Base-by-base conservation (phyloP, 2,113 vertebrate genomes). In the Catagonus wagneri region DNA sequence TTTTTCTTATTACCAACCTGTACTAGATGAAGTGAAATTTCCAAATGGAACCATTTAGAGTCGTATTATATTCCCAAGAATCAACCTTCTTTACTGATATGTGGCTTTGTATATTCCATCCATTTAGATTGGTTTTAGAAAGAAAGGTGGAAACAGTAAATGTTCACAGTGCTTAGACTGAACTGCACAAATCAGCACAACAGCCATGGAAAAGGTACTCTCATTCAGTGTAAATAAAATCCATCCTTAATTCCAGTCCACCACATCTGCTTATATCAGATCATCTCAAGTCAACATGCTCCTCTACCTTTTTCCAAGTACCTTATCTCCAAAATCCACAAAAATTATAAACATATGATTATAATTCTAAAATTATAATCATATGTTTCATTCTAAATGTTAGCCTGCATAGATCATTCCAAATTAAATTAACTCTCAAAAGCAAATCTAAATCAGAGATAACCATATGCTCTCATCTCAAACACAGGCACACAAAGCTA, bases 361-460 rank as follows among this genome's bases (percentile, higher is more conserved):
- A 88, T 93, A 85, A 94, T 90, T 88, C 90, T 96, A 93, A 97
- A 96, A 94, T 97, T 90, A 95, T 84, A 95, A 87, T 92, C 90
- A 95, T 66, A 65, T 93, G 90, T 97, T 90, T 90, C 81, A 93
- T 89, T 94, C 83, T 93, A 92, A 97, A 94, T 95, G 63, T 39
- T 95, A 78, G 87, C 44, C 93, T 90, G 50, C 25, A 95, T 96
- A n/a, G 90, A 71, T 96, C 72, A 69, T 88, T 93, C 71, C 74
- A 97, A 94, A 97, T 94, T 84, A 91, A 97, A 95, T 96, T 93
- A 97, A 92, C 87, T 95, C 78, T 94, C 87, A 92, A 94, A 96
- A 90, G 92, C 83, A 87, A 94, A 93, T 88, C 89, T 95, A 96
- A 97, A 83, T 96, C 58, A 90, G 96, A 93, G 94, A 96, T 93